Evolutionary conservation across 2,113 vertebrate species (phyloP).

Genomic region (Callionymus lyra): DNA sequence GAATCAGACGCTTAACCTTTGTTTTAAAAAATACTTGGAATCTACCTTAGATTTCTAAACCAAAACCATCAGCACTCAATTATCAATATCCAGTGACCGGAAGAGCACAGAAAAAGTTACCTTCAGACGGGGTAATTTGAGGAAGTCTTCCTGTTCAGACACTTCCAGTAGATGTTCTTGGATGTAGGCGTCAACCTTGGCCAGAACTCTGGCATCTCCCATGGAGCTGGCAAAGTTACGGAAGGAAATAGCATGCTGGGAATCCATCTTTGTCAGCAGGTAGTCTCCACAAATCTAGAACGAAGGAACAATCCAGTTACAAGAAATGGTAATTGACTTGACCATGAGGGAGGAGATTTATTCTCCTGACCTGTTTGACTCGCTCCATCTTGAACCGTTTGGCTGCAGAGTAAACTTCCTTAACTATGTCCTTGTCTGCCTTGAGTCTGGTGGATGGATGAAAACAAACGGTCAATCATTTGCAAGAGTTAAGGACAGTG

Average conservation of each 20-base stretch:
- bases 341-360: background rate
- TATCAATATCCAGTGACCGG: background rate
- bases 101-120: slow-evolving; percentile 47
- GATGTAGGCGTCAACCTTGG: slow-evolving; percentile 87
- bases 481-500: background rate
- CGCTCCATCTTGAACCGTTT: slow-evolving; percentile 96
- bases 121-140: slow-evolving; percentile 96
- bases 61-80: background rate
- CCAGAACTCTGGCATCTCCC: slow-evolving; percentile 81
- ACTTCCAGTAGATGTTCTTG: slow-evolving; percentile 91
- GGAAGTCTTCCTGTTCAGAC: slow-evolving; percentile 94
- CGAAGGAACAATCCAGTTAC: background rate
- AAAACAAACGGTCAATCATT: slow-evolving; percentile 1
- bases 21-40: background rate
- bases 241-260: slow-evolving; percentile 87
- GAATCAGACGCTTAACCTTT: no score
- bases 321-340: background rate
- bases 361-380: slow-evolving; percentile 82
- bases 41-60: background rate
- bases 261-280: slow-evolving; percentile 89
- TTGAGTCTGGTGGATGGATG: slow-evolving; percentile 72
- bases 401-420: slow-evolving; percentile 95
- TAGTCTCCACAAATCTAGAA: slow-evolving; percentile 93
- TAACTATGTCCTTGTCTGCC: slow-evolving; percentile 93
- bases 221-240: slow-evolving; percentile 92